Percentiles rank a stretch among this genome's conserved stretches.
phyloP scores from a whole-genome alignment of 2,113 vertebrate species.

The Connochaetes taurinus region DNA sequence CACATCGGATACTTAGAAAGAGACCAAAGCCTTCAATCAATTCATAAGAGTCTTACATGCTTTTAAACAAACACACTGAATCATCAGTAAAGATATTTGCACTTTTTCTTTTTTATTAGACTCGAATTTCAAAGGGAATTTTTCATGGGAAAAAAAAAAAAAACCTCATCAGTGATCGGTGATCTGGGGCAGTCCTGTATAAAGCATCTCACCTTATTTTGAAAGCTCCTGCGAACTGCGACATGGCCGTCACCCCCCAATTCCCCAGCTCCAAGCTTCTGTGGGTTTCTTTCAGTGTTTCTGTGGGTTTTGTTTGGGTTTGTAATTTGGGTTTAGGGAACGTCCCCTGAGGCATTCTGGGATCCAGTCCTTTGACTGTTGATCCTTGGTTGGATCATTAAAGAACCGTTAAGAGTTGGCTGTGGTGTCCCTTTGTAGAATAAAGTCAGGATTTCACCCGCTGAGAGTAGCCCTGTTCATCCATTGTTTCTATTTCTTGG shows the following conservation, averaged over 20 bases:
- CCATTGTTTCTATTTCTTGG: slow-evolving; percentile 38
- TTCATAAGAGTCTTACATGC: background rate
- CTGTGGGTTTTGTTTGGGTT: slow-evolving; percentile 31
- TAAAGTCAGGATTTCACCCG: background rate
- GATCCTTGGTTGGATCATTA: slow-evolving; percentile 42
- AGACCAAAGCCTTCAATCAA: background rate
- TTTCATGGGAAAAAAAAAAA: background rate
- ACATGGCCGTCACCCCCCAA: background rate
- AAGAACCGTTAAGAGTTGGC: slow-evolving; percentile 46
- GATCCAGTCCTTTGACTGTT: slow-evolving; percentile 38
- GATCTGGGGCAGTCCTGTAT: background rate
- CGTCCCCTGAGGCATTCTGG: background rate
- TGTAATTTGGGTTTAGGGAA: slow-evolving; percentile 22
- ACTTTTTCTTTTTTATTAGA: background rate
- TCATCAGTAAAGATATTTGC: slow-evolving; percentile 11
- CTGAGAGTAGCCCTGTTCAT: background rate
- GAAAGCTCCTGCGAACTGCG: background rate
- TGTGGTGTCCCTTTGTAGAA: slow-evolving; percentile 9
- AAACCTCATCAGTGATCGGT: background rate
- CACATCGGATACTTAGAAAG: background rate
- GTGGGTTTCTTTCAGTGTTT: background rate
- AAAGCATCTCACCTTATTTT: background rate
- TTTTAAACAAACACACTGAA: slow-evolving; percentile 22
- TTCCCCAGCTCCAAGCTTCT: background rate
- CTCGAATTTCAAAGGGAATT: background rate